phyloP scores from a whole-genome alignment of 2,113 vertebrate species.

The Lathamus discolor region DNA sequence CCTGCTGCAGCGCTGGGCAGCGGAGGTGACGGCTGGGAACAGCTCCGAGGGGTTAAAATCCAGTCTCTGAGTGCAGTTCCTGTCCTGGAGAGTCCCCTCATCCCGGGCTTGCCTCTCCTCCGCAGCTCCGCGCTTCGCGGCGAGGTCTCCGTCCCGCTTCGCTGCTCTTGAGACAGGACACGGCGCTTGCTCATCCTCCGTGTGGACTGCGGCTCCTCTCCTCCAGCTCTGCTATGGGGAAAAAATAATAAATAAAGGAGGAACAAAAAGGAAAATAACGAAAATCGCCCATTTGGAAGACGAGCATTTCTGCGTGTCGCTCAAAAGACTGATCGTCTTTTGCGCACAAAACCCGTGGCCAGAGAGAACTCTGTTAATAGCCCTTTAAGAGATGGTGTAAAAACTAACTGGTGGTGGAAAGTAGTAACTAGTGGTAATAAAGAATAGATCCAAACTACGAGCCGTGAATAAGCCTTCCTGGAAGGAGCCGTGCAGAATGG shows the following conservation, averaged over 20 bases:
- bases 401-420: background rate
- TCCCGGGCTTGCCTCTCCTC: background rate
- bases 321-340: background rate
- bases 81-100: background rate
- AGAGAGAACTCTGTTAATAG: background rate
- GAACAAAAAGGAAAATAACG: background rate
- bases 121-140: background rate
- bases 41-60: background rate
- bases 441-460: background rate
- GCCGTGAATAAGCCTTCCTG: background rate
- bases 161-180: background rate
- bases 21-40: background rate
- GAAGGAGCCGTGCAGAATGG: background rate
- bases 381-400: background rate
- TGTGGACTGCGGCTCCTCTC: background rate
- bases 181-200: background rate
- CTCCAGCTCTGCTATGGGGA: background rate
- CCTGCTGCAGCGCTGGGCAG: background rate
- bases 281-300: background rate
- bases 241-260: background rate
- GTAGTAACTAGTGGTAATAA: background rate
- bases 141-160: background rate
- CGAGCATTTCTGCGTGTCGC: background rate
- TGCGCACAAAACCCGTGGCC: background rate
- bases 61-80: background rate